These are phyloP conservation scores for Nipponacmea schrenckii DNA, from an alignment of 2,888 invertebrate species.

Conservation along the genomic window DNA sequence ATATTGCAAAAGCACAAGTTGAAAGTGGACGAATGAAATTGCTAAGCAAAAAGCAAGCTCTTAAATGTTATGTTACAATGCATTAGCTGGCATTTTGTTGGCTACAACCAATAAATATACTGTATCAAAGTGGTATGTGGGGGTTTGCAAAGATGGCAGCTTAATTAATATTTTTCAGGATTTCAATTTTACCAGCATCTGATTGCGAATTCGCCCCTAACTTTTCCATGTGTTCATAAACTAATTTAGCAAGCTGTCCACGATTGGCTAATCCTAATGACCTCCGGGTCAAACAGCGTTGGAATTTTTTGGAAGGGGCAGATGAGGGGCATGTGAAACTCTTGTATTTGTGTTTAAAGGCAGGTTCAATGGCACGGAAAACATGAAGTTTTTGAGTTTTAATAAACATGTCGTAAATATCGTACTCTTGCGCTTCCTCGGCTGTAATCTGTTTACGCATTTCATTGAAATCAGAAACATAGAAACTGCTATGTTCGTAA, in stretches of 20 bases:
- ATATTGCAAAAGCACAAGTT: too few relatives aligned
- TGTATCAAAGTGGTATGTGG: too few relatives aligned
- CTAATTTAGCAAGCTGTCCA: slow-evolving; percentile 60
- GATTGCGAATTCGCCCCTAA: background rate
- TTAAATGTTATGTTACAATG: too few relatives aligned
- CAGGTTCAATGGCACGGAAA: slow-evolving; percentile 84
- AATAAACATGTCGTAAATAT: slow-evolving; percentile 79
- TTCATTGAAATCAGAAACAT: slow-evolving; percentile 79
- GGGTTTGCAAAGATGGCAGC: too few relatives aligned
- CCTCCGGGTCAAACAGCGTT: slow-evolving; percentile 52
- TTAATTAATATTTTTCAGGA: background rate
- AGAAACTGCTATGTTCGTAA: slow-evolving; percentile 82
- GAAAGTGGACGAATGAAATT: too few relatives aligned
- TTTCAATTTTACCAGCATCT: background rate
- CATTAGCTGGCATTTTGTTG: too few relatives aligned
- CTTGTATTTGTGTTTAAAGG: slow-evolving; percentile 73
- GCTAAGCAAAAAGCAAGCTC: too few relatives aligned
- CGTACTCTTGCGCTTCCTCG: slow-evolving; percentile 37
- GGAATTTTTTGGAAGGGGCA: slow-evolving; percentile 40
- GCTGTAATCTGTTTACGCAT: slow-evolving; percentile 74
- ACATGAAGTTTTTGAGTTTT: slow-evolving; percentile 77
- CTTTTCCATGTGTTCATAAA: slow-evolving; percentile 57
- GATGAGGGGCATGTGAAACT: slow-evolving; percentile 54
- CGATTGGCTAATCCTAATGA: slow-evolving; percentile 58
- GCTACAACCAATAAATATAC: too few relatives aligned